These are phyloP conservation scores for Phalacrocorax aristotelis DNA, from an alignment of 2,113 vertebrate species.

Conservation along the genomic window DNA sequence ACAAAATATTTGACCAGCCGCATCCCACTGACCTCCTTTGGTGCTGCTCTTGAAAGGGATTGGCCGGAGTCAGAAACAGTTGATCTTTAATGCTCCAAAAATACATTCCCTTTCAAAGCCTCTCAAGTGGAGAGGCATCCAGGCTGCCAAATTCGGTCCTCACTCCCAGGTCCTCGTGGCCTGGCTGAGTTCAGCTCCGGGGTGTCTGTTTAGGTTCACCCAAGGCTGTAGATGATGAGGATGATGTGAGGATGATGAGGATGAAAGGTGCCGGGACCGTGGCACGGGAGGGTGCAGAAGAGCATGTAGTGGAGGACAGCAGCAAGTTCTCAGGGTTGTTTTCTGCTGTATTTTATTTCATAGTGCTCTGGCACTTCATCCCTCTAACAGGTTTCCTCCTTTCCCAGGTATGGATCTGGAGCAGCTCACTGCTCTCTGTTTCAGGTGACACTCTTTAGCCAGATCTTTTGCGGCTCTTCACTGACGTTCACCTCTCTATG, in stretches of 20 bases:
- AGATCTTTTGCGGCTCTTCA: background rate
- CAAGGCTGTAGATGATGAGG: background rate
- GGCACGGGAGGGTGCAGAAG: background rate
- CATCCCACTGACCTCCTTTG: slow-evolving; percentile 62
- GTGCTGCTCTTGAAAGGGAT: slow-evolving; percentile 34
- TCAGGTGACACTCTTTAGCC: background rate
- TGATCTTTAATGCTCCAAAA: slow-evolving; percentile 58
- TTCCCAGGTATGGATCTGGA: background rate
- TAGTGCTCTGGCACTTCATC: background rate
- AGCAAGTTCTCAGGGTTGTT: background rate
- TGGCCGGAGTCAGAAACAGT: background rate
- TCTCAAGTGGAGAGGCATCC: background rate
- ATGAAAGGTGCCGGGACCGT: background rate
- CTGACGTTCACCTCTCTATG: background rate
- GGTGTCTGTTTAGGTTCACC: background rate
- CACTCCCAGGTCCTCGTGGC: background rate
- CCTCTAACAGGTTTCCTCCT: background rate
- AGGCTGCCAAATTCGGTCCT: slow-evolving; percentile 1
- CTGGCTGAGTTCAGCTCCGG: background rate
- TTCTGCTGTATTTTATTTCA: background rate
- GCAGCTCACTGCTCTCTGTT: background rate
- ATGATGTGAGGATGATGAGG: background rate
- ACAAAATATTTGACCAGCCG: slow-evolving; percentile 51
- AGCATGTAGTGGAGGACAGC: background rate
- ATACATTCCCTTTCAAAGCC: slow-evolving; percentile 52